Percentiles rank a stretch among this genome's conserved stretches.
phyloP scores from a whole-genome alignment of 2,113 vertebrate genomes.

The Sinocyclocheilus grahami region DNA sequence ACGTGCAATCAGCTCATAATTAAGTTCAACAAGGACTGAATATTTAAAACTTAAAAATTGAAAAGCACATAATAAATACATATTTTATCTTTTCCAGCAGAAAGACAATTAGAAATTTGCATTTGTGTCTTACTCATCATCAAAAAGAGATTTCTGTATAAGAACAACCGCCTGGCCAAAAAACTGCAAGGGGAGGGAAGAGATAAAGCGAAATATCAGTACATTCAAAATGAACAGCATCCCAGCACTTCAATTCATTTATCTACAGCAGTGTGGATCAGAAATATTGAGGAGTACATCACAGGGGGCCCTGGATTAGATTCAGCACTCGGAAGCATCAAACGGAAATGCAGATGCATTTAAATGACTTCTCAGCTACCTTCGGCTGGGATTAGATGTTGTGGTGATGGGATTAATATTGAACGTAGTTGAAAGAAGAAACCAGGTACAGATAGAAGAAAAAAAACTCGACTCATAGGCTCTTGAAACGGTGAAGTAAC shows the following conservation, averaged over 20 bases:
- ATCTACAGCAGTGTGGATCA: conserved; percentile 47
- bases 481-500: background rate
- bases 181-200: background rate
- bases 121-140: conserved; percentile 18
- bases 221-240: conserved; percentile 5
- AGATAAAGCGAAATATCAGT: background rate
- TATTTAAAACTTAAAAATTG: background rate
- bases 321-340: conserved; percentile 33
- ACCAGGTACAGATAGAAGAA: background rate
- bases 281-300: conserved; percentile 49
- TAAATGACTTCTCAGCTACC: conserved; percentile 46
- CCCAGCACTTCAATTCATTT: conserved; percentile 31
- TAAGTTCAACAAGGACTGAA: background rate
- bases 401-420: conserved; percentile 51
- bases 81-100: background rate
- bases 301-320: conserved; percentile 52
- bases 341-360: conserved; percentile 41
- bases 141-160: conserved; percentile 27
- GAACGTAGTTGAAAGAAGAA: conserved; percentile 32
- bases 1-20: background rate
- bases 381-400: conserved; percentile 49
- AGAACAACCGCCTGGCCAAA: conserved; percentile 8
- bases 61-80: background rate
- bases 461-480: background rate
- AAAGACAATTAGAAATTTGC: background rate